These are phyloP conservation scores for Glyptemys insculpta DNA, from an alignment of 2,797 vertebrate species.

Conservation along the genomic window DNA sequence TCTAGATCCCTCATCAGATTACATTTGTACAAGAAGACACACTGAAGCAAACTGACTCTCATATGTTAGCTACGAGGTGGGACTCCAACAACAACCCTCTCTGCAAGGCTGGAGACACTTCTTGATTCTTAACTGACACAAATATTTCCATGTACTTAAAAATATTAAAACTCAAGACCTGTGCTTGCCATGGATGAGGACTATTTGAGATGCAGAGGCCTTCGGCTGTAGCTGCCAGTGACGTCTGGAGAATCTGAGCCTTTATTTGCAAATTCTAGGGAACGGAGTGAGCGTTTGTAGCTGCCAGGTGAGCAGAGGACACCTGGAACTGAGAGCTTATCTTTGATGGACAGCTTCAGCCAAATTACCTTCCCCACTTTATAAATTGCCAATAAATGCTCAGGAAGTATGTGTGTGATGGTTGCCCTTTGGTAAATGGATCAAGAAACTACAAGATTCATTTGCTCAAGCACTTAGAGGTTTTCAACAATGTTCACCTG, in stretches of 20 bases:
- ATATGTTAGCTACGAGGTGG: too few species aligned
- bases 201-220: neutral
- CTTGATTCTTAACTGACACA: neutral
- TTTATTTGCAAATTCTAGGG: neutral
- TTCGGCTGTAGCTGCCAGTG: neutral
- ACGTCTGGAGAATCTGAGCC: neutral
- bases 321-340: slow-evolving; percentile 36
- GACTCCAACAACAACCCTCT: neutral
- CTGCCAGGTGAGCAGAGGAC: neutral
- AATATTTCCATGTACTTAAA: neutral
- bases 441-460: neutral
- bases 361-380: neutral
- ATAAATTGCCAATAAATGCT: slow-evolving; percentile 18
- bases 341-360: neutral
- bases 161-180: neutral
- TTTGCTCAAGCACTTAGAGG: slow-evolving; percentile 26
- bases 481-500: neutral
- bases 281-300: neutral
- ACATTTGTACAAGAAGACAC: too few species aligned
- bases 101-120: neutral
- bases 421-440: slow-evolving; percentile 8
- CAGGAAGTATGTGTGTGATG: neutral
- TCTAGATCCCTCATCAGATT: too few species aligned
- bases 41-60: too few species aligned
- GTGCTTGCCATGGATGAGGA: neutral